phyloP scores from a whole-genome alignment of 2,113 vertebrate species.

The Tragelaphus buxtoni region DNA sequence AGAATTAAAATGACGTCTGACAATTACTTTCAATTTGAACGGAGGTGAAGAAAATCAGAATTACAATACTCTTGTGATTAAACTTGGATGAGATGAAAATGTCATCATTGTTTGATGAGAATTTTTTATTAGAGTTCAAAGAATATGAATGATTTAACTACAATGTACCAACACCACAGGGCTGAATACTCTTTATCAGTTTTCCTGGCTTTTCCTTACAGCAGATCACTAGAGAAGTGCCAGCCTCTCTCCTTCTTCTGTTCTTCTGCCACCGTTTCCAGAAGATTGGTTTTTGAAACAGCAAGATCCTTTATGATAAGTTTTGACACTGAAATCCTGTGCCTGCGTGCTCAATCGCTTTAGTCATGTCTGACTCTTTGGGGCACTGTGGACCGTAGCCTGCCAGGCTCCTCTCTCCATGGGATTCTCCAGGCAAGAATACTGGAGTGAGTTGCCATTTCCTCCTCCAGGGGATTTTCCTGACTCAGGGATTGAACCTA shows the following conservation, averaged over 20 bases:
- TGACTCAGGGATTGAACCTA: neutral
- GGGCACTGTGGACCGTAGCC: neutral
- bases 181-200: slow-evolving; percentile 52
- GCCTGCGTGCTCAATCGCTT: neutral
- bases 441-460: neutral
- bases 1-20: slow-evolving; percentile 61
- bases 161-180: slow-evolving; percentile 55
- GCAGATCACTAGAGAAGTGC: slow-evolving; percentile 28
- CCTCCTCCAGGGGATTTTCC: neutral
- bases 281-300: slow-evolving; percentile 28
- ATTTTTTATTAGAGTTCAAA: slow-evolving; percentile 72
- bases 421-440: neutral
- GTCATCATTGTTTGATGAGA: slow-evolving; percentile 72
- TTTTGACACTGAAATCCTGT: slow-evolving; percentile 40
- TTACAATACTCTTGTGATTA: slow-evolving; percentile 75
- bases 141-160: slow-evolving; percentile 69
- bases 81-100: slow-evolving; percentile 76
- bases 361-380: neutral
- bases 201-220: slow-evolving; percentile 25
- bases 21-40: slow-evolving; percentile 68
- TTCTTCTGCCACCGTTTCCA: neutral
- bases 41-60: slow-evolving; percentile 69
- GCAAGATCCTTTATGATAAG: slow-evolving; percentile 32
- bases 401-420: neutral
- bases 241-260: neutral